Percentiles rank a stretch among this genome's conserved stretches.
These are phyloP conservation scores for Hipparchia sbordonii DNA, from an alignment of 2,888 invertebrate species.

Conservation along the genomic window DNA sequence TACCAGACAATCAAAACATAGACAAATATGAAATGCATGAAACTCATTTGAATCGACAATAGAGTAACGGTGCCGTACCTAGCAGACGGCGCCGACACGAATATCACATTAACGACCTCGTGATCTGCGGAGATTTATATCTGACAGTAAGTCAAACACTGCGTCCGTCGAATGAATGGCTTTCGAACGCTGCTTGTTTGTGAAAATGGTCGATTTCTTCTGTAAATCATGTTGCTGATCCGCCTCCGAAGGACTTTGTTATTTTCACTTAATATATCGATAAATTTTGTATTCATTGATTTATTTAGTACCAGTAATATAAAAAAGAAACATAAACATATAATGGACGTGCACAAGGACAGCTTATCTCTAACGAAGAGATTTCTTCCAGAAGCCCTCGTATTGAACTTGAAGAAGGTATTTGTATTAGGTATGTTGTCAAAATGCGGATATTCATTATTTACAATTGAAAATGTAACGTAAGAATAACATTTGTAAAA, in stretches of 20 bases:
- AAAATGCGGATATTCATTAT: too few species aligned
- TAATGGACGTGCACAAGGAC: too few species aligned
- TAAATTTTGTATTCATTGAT: too few species aligned
- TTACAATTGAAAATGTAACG: too few species aligned
- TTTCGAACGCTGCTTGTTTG: conserved; percentile 38
- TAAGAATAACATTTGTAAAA: too few species aligned
- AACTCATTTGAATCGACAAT: conserved; percentile 74
- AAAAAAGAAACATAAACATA: too few species aligned
- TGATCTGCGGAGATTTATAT: conserved; percentile 79
- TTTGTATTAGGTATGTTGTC: too few species aligned
- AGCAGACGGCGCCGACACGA: conserved; percentile 76
- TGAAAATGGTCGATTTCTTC: conserved; percentile 26
- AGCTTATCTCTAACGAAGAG: too few species aligned
- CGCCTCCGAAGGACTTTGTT: background rate
- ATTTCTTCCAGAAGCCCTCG: too few species aligned
- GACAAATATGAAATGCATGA: conserved; percentile 75
- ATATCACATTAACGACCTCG: conserved; percentile 80
- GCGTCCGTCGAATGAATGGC: conserved; percentile 32
- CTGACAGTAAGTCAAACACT: conserved; percentile 61
- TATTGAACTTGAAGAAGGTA: too few species aligned
- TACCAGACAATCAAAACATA: conserved; percentile 55
- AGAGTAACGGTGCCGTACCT: conserved; percentile 69
- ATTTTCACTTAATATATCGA: background rate
- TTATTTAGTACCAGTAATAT: too few species aligned
- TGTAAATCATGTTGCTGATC: conserved; percentile 6